Evolutionary conservation across 2,797 vertebrate genomes (phyloP), one percentile per base, ranked within the genome.

Genomic region (Microchirus variegatus): DNA sequence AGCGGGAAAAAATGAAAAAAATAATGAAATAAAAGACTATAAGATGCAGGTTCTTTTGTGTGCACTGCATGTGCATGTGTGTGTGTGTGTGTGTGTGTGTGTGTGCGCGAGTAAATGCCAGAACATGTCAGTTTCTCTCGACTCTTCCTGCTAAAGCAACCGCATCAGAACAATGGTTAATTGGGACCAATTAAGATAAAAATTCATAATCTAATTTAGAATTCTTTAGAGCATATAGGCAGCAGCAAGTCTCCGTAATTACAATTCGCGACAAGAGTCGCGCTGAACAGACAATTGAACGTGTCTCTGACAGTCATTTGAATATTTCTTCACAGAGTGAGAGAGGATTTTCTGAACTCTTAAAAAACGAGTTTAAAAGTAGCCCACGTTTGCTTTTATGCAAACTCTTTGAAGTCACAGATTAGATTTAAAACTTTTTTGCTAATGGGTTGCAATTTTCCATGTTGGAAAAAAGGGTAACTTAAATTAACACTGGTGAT

Each of bases 141-240:
- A 65, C 48, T 44, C 52, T 70, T 57, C 65, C 57, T 48, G 40
- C 63, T 64, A 31, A 31, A 31, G 31, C 31, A 31, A 40, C 35
- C 37, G 12, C 13, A 11, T 37, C 43, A 41, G 44, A 77, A 67
- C 57, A 70, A 59, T 55, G 41, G 52, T 60, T 71, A 71, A 84
- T 71, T 74, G 56, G 67, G 60, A 78, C 60, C 66, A 87, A 77
- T 85, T 87, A 78, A 81, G 62, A 73, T 68, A 46, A 60, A 47
- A 53, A 55, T 75, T 73, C 17, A 35, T 62, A 61, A 79, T 82
- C 76, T 52, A 69, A 85, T 84, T 78, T 61, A 35, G 17, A 61
- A 55, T 70, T 70, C 56, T 75, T 74, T 59, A 16, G 17, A 68
- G 67, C 50, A 51, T 26, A 12, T 41, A 52, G 63, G 37, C 57